Conservation (phyloP, 2,113 vertebrate genomes). For the Micromys minutus region DNA sequence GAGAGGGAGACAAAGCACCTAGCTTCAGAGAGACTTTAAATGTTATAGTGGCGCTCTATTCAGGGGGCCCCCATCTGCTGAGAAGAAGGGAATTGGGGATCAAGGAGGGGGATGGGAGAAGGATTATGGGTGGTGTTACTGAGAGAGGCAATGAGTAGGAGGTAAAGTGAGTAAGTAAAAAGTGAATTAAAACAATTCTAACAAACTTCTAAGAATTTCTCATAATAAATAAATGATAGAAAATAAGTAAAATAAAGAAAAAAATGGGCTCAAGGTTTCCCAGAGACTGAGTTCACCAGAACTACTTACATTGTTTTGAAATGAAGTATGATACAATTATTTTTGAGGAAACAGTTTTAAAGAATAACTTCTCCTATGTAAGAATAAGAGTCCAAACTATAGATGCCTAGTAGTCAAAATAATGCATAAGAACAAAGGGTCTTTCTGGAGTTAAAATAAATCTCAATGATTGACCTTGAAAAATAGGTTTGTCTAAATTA, state of each 20-base stretch:
- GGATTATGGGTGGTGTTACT: no score
- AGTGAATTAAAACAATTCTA: no score
- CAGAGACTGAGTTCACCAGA: background rate
- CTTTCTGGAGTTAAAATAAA: background rate
- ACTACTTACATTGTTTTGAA: background rate
- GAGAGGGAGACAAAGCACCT: no score
- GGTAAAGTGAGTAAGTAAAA: no score
- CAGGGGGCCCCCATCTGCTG: no score
- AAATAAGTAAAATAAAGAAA: background rate
- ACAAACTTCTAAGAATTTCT: no score
- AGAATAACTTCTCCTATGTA: background rate
- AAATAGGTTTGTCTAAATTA: background rate
- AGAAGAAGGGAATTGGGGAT: no score
- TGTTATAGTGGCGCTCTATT: no score
- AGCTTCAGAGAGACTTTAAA: no score
- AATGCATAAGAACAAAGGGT: background rate
- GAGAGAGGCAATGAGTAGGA: no score
- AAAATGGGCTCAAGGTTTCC: accelerated
- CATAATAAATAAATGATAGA: no score
- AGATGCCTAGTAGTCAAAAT: background rate
- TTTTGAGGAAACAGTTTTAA: background rate
- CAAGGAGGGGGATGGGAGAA: accelerated
- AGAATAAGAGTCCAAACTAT: background rate
- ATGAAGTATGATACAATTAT: background rate
- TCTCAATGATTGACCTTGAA: constrained; percentile 1